These are phyloP conservation scores for Psilanteris sp. DNA, from an alignment of 1,140 invertebrate genomes.

Conservation along the genomic window DNA sequence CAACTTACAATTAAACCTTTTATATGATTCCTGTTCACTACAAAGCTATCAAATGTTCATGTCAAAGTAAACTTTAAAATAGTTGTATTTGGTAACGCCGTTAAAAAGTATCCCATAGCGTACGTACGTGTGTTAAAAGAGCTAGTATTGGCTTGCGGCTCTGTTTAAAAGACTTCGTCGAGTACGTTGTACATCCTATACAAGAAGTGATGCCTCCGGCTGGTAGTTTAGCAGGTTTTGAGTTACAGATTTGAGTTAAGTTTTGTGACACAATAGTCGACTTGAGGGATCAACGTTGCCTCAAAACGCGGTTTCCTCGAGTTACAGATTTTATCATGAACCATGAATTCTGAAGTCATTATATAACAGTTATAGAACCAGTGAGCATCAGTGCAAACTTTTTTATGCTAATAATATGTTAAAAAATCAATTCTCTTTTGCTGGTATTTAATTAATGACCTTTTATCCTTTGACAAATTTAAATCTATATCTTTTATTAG, in stretches of 20 bases:
- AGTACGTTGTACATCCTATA: slow-evolving; percentile 38
- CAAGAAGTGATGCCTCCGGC: slow-evolving; percentile 39
- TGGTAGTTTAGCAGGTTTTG: slow-evolving; percentile 36
- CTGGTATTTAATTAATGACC: too few relatives aligned
- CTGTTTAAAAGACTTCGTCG: slow-evolving; percentile 8
- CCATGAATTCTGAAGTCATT: not conserved
- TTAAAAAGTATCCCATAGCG: too few relatives aligned
- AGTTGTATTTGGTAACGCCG: too few relatives aligned
- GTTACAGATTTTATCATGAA: slow-evolving; percentile 17
- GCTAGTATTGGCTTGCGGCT: slow-evolving; percentile 13
- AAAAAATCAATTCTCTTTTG: too few relatives aligned
- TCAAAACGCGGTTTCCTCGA: slow-evolving; percentile 19
- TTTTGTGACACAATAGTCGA: slow-evolving; percentile 21
- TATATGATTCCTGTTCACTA: too few relatives aligned
- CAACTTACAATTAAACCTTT: too few relatives aligned
- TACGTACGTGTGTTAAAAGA: slow-evolving; percentile 18
- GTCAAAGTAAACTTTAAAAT: too few relatives aligned
- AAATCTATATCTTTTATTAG: too few relatives aligned
- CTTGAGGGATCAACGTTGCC: too few relatives aligned
- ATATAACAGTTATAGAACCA: too few relatives aligned
- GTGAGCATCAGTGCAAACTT: not conserved
- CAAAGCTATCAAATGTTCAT: too few relatives aligned
- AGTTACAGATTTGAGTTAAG: slow-evolving; percentile 22
- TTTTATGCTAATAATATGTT: not conserved
- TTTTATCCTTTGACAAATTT: too few relatives aligned